phyloP scores from a whole-genome alignment of 2,113 vertebrate genomes.

The Nestor notabilis region DNA sequence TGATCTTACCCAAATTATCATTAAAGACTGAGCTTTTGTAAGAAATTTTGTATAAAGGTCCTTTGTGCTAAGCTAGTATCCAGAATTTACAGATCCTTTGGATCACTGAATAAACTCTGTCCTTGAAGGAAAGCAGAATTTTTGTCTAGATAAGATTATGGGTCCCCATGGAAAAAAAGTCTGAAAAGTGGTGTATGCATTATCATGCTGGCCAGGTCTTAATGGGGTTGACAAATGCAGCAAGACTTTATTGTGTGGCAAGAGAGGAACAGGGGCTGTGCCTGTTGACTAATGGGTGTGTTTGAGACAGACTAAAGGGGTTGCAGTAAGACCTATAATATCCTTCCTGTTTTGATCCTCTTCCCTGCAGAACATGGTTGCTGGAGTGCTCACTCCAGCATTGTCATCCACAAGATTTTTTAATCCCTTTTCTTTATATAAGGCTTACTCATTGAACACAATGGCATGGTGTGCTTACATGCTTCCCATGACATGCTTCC shows the following conservation, averaged over 20 bases:
- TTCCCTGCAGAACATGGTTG: not conserved
- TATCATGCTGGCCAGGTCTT: not conserved
- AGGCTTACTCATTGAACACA: not conserved
- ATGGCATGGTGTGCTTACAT: not conserved
- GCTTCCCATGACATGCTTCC: not conserved
- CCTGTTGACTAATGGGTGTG: not conserved
- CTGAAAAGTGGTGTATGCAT: not conserved
- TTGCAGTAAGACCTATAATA: not conserved
- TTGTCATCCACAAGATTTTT: not conserved
- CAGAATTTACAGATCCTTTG: not conserved
- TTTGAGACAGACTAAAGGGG: not conserved
- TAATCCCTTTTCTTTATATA: not conserved
- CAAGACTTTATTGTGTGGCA: not conserved
- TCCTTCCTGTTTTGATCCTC: not conserved
- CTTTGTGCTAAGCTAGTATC: not conserved
- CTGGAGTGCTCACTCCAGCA: not conserved
- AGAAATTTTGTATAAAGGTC: not conserved
- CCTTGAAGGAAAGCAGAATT: not conserved
- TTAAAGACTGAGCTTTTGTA: not conserved
- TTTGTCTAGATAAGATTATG: not conserved
- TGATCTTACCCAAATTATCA: not conserved
- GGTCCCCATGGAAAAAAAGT: not conserved
- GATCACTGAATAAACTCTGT: not conserved
- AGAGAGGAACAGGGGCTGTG: not conserved
- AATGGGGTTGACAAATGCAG: accelerated